A percentile compares a stretch with the other conserved stretches of the same genome.
phyloP scores from a whole-genome alignment of 2,888 invertebrate genomes.

The Temnothorax unifasciatus region DNA sequence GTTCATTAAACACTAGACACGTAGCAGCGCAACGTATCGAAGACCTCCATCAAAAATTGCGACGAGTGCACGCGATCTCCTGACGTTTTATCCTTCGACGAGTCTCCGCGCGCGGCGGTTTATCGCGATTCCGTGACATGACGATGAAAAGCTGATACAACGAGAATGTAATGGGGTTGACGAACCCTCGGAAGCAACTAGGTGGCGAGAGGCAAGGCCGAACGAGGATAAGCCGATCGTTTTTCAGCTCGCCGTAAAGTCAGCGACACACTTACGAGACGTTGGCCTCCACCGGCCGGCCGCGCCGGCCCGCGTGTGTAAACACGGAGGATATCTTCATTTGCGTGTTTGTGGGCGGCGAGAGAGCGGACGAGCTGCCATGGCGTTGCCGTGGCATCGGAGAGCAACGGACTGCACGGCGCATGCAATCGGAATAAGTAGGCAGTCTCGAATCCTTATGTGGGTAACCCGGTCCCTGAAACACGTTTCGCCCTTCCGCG shows the following conservation, averaged over 20 bases:
- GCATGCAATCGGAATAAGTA: constrained; percentile 77
- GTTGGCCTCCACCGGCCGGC: constrained; percentile 70
- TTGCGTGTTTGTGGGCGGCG: constrained; percentile 75
- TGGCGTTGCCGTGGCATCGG: constrained; percentile 9
- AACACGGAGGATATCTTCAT: constrained; percentile 77
- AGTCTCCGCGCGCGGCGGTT: constrained; percentile 11
- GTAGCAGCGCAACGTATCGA: constrained; percentile 40
- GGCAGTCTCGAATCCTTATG: constrained; percentile 79
- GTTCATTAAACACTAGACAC: constrained; percentile 45
- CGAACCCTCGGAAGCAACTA: constrained; percentile 54
- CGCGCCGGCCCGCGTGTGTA: constrained; percentile 61
- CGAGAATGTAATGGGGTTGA: constrained; percentile 51
- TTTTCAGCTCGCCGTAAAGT: constrained; percentile 66
- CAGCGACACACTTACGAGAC: constrained; percentile 77
- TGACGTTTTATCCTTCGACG: constrained; percentile 32
- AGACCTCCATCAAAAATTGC: constrained; percentile 31
- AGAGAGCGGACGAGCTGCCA: constrained; percentile 49
- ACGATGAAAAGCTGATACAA: constrained; percentile 49
- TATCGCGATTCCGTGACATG: constrained; percentile 48
- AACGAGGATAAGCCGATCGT: constrained; percentile 65
- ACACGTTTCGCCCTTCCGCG: constrained; percentile 81
- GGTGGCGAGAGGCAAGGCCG: constrained; percentile 70
- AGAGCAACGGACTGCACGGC: constrained; percentile 44
- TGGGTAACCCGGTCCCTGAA: constrained; percentile 85
- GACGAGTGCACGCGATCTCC: constrained; percentile 22